phyloP scores from a whole-genome alignment of 2,888 invertebrate genomes.

The Scaptomyza tumidula region DNA sequence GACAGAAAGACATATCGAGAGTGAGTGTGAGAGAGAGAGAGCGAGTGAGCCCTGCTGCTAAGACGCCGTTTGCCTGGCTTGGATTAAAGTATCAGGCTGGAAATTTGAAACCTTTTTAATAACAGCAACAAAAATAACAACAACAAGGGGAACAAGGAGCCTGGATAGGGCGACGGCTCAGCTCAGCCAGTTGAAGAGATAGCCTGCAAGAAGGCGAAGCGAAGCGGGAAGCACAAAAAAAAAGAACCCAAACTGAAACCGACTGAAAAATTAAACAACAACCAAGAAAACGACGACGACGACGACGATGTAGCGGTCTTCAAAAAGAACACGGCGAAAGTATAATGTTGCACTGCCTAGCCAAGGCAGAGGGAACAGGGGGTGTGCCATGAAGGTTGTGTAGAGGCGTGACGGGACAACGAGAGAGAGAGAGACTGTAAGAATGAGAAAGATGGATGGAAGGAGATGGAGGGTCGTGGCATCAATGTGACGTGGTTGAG shows the following conservation, averaged over 20 bases:
- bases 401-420: not conserved
- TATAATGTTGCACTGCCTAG: conserved; percentile 53
- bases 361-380: not conserved
- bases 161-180: not conserved
- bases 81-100: conserved; percentile 67
- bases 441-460: not conserved
- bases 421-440: not conserved
- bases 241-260: conserved; percentile 45
- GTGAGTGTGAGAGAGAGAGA: not conserved
- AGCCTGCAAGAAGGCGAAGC: not conserved
- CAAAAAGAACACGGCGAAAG: conserved; percentile 53
- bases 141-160: conserved; percentile 5
- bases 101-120: conserved; percentile 66
- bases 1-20: not conserved
- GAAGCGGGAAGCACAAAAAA: conserved; percentile 33
- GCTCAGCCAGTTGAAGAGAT: not conserved
- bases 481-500: conserved; percentile 60
- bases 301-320: conserved; percentile 49
- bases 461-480: conserved; percentile 20
- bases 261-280: conserved; percentile 66
- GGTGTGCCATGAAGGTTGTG: not conserved
- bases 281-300: conserved; percentile 39
- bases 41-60: conserved; percentile 11
- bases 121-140: conserved; percentile 22
- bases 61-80: conserved; percentile 40